Evolutionary conservation across 2,888 invertebrate genomes (phyloP).

Genomic region (Gastracanthus pulcherrimus): DNA sequence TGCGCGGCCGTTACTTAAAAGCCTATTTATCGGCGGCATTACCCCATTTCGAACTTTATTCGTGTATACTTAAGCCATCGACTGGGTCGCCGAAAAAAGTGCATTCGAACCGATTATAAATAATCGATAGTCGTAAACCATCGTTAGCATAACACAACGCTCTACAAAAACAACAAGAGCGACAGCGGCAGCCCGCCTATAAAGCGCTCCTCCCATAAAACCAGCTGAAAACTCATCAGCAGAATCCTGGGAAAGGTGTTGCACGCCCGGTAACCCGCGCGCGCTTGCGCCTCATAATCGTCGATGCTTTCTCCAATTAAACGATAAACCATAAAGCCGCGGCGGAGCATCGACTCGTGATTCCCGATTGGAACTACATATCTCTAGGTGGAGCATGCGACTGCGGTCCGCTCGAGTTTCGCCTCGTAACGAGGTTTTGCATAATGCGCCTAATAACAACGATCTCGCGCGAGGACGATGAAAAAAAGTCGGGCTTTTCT

Average conservation of each 20-base stretch:
- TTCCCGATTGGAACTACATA: not conserved
- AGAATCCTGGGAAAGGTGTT: slow-evolving; percentile 30
- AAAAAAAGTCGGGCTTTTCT: too few species aligned
- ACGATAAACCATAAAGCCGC: slow-evolving; percentile 31
- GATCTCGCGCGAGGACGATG: too few species aligned
- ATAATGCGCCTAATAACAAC: not conserved
- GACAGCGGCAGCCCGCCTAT: not conserved
- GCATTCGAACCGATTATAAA: slow-evolving; percentile 7
- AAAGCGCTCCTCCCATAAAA: not conserved
- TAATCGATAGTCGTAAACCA: slow-evolving; percentile 29
- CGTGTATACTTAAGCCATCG: too few species aligned
- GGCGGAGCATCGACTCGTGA: not conserved
- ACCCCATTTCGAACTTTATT: too few species aligned
- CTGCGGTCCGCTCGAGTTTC: not conserved
- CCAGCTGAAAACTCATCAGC: not conserved
- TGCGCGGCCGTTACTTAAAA: too few species aligned
- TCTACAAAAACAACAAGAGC: too few species aligned
- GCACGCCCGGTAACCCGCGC: not conserved
- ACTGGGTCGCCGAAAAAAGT: not conserved
- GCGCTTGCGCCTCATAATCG: not conserved
- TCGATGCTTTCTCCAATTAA: slow-evolving; percentile 50
- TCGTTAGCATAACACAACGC: slow-evolving; percentile 8
- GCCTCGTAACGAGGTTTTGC: slow-evolving; percentile 20
- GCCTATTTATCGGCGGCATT: slow-evolving; percentile 13
- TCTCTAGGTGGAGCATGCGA: too few species aligned